Base-by-base conservation (phyloP, 2,113 vertebrate species). In the Takifugu flavidus region DNA sequence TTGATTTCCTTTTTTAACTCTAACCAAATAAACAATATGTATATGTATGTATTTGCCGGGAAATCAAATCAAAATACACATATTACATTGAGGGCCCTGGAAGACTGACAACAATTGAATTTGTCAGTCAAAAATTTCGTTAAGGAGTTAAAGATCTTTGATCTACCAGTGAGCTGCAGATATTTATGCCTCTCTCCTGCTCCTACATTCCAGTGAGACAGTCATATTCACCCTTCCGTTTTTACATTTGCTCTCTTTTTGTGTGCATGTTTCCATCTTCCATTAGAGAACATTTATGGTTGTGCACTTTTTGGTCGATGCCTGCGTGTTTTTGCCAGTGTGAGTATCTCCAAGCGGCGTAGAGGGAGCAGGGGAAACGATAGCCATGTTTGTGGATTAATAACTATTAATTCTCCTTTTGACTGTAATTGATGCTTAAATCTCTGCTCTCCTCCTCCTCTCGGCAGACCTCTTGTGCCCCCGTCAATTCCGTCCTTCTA, bases 11-110 rank as follows among this genome's bases (percentile, higher is more conserved):
- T 93, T 92, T 82, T 91, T 89, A 79, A 86, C 90, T 88, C 89
- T 98, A 99, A 99, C 96, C 91, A 91, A 95, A 98, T 99, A 98
- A 98, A 95, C 92, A 93, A 95, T 97, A 98, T 98, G 96, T 98
- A 99, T 98, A 98, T 99, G 93, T 87, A 94, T 93, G 94, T 94
- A 94, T 95, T 94, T 95, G 92, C 90, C 74, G 84, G 70, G 87
- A 95, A 98, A 99, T 99, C 93, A 87, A 95, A 99, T 99, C 95
- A 98, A 93, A 92, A 95, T 92, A 79, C 95, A 98, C 93, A 94
- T 94, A 96, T 96, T 94, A 92, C 94, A 94, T 95, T 89, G 94
- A 87, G 88, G 89, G 90, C 85, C 93, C 91, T 84, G 82, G 83
- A 87, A 92, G 91, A 93, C 92, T 94, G 94, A 95, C 93, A 94